phyloP scores from a whole-genome alignment of 2,888 invertebrate genomes.

The Agrilus cyanescens region DNA sequence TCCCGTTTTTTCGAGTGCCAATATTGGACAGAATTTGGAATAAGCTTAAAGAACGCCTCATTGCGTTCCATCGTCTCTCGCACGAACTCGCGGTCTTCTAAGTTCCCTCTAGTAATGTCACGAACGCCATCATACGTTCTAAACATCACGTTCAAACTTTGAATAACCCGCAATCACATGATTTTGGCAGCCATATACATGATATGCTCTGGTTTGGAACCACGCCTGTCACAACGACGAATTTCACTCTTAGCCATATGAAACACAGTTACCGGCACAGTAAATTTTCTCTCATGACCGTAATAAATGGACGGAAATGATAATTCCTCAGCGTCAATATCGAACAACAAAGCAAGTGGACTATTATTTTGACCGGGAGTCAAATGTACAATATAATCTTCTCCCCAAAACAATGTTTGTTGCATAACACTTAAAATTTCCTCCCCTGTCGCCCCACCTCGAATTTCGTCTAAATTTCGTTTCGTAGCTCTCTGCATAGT shows the following conservation, averaged over 20 bases:
- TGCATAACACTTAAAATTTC: background rate
- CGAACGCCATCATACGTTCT: conserved; percentile 21
- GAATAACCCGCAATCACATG: too few species aligned
- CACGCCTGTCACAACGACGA: too few species aligned
- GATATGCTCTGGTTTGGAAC: too few species aligned
- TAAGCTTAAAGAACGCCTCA: conserved; percentile 27
- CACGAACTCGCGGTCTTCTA: conserved; percentile 24
- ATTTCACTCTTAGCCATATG: too few species aligned
- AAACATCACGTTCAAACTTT: conserved; percentile 22
- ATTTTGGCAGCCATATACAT: too few species aligned
- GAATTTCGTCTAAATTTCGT: conserved; percentile 14
- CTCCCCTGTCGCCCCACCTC: conserved; percentile 10
- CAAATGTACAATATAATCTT: background rate
- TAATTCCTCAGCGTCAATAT: background rate
- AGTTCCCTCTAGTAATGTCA: conserved; percentile 21
- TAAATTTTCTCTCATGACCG: conserved; percentile 22
- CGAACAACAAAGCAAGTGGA: background rate
- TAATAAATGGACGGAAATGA: background rate
- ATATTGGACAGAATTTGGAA: conserved; percentile 29
- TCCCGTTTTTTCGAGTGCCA: conserved; percentile 29
- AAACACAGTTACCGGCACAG: conserved; percentile 17
- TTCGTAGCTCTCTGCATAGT: too few species aligned
- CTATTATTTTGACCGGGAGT: background rate
- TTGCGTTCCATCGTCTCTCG: conserved; percentile 26
- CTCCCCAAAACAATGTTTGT: background rate